Evolutionary conservation across 2,797 vertebrate genomes (phyloP).

Genomic region (Brachymystax lenok): DNA sequence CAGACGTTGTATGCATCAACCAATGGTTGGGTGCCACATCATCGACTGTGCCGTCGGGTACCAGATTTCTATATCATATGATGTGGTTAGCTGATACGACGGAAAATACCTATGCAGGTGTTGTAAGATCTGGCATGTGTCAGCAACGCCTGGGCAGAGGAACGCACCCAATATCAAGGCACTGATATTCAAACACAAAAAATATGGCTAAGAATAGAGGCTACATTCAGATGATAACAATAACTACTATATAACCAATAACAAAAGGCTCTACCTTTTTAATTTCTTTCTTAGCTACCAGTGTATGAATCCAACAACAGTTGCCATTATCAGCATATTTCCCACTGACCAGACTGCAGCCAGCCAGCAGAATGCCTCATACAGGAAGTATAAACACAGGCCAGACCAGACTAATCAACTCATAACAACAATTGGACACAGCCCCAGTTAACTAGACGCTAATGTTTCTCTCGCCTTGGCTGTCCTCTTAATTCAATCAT

Average conservation of each 20-base stretch:
- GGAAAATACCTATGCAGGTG: not conserved
- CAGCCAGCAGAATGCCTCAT: not conserved
- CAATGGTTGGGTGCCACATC: too few relatives aligned
- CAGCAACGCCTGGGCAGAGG: not conserved
- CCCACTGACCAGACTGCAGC: constrained; percentile 7
- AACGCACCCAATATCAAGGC: not conserved
- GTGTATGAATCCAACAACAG: not conserved
- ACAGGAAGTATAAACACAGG: constrained; percentile 22
- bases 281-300: not conserved
- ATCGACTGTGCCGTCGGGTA: too few relatives aligned
- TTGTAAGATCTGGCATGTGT: not conserved
- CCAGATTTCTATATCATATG: too few relatives aligned
- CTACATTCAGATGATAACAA: not conserved
- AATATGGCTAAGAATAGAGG: not conserved
- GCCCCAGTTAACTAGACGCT: constrained; percentile 11
- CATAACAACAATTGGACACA: constrained; percentile 24
- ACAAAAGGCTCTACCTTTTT: not conserved
- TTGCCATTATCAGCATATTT: constrained; percentile 11
- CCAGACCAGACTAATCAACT: constrained; percentile 33
- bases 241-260: not conserved
- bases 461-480: constrained; percentile 13
- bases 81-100: too few relatives aligned
- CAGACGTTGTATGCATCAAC: too few relatives aligned
- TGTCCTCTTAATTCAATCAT: constrained; percentile 23
- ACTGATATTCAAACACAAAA: not conserved